Percentiles rank a stretch among this genome's conserved stretches.
phyloP scores from a whole-genome alignment of 2,797 vertebrate genomes.

The Catostomus latipinnis region DNA sequence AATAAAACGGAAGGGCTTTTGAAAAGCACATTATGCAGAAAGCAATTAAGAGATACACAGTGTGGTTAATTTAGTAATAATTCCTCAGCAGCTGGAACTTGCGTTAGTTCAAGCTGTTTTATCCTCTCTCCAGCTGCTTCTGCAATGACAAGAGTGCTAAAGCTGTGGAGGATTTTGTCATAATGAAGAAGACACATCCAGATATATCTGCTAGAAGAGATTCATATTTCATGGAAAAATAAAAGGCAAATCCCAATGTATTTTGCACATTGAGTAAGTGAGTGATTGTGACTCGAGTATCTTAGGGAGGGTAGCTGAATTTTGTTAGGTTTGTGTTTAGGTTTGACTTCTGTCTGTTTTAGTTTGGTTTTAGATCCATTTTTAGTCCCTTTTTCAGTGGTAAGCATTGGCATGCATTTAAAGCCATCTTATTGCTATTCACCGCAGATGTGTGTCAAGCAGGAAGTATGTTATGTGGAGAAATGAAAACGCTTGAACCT shows the following conservation, averaged over 20 bases:
- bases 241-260: no score
- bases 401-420: conserved; percentile 72
- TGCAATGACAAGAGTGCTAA: conserved; percentile 78
- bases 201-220: conserved; percentile 56
- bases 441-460: conserved; percentile 74
- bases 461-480: conserved; percentile 72
- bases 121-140: conserved; percentile 81
- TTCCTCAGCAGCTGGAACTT: conserved; percentile 80
- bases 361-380: conserved; percentile 37
- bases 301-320: conserved; percentile 66
- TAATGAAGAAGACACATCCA: conserved; percentile 80
- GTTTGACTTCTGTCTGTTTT: conserved; percentile 39
- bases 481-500: conserved; percentile 61
- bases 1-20: conserved; percentile 70
- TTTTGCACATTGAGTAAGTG: conserved; percentile 11
- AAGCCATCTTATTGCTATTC: conserved; percentile 74
- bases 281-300: conserved; percentile 38
- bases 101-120: conserved; percentile 75
- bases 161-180: conserved; percentile 77
- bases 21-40: conserved; percentile 83
- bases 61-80: conserved; percentile 83
- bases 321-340: conserved; percentile 61
- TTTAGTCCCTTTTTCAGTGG: conserved; percentile 48
- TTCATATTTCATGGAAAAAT: no score
- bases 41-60: conserved; percentile 83